Base-by-base conservation (phyloP, 2,888 invertebrate species). In the Oscheius sp. region DNA sequence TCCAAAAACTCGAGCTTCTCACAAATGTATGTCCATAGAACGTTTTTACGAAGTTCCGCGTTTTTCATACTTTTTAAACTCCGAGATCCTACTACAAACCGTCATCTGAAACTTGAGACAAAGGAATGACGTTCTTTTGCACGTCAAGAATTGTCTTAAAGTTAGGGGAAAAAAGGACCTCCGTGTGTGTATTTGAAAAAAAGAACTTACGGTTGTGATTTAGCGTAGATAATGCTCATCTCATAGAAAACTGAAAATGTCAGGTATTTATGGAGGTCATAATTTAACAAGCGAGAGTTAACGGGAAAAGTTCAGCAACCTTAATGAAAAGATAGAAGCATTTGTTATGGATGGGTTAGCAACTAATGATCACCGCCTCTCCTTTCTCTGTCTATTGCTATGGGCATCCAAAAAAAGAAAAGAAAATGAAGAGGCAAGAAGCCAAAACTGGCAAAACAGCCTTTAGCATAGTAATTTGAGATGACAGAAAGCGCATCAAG, bases 341-440 rank as follows among this genome's bases (percentile, higher is more conserved):
- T 61, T 61, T 61, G 61, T 16, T 61, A 61, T 61, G 61, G 61
- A 61, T 61, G 61, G 45, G 43, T 61, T 61, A 45, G 41, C 45
- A 61, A 61, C 61, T 61, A 61, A 61, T 61, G 61, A 61, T 61
- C 61, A 61, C 21, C 61, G 13, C 55, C 13, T 13, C 12, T 25
- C 5, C 49, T 18, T n/a, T 18, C 13, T 49, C 49, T 49, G 49
- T 49, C 49, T n/a, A 16, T 13, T 49, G 16, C 6, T 2, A 49
- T 49, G 5, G 13, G 49, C 13, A 49, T 49, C 13, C 5, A 35
- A 35, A 9, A 35, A 9, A 9, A 35, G 35, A 35, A 9, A 35
- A 35, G 49, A 49, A 49, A 3, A 18, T 13, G 21, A 49, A 49
- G 21, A 18, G n/a, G 49, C 49, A 21, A 49, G 2, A 49, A 13